phyloP scores from a whole-genome alignment of 2,797 vertebrate genomes.

The Tokudaia muenninki region DNA sequence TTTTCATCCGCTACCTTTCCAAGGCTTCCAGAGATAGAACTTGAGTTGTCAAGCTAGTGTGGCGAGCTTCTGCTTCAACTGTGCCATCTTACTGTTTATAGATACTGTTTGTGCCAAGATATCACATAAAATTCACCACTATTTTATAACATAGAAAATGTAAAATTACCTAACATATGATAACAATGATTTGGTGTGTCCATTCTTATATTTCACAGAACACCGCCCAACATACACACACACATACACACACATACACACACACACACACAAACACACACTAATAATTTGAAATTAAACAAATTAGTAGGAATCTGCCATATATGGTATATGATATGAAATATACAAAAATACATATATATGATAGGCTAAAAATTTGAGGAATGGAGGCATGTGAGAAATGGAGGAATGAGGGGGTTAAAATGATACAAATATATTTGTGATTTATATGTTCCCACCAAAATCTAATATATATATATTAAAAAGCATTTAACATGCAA shows the following conservation, averaged over 20 bases:
- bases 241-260: too few relatives aligned
- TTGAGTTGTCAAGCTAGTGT: not conserved
- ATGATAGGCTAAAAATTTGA: not conserved
- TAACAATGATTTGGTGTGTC: not conserved
- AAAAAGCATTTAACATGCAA: not conserved
- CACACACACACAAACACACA: too few relatives aligned
- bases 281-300: constrained; percentile 15
- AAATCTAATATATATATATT: not conserved
- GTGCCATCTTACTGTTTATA: not conserved
- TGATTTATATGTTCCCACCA: not conserved
- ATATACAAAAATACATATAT: not conserved
- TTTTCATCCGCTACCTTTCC: not conserved
- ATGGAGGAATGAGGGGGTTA: too few relatives aligned
- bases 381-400: too few relatives aligned
- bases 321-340: not conserved
- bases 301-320: not conserved
- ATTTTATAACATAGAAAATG: not conserved
- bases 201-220: not conserved
- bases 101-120: not conserved
- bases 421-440: not conserved
- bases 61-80: not conserved
- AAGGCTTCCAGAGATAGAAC: not conserved
- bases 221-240: not conserved
- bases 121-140: not conserved
- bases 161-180: not conserved